Conservation (phyloP, 2,113 vertebrate species). For the Hypanus sabinus region DNA sequence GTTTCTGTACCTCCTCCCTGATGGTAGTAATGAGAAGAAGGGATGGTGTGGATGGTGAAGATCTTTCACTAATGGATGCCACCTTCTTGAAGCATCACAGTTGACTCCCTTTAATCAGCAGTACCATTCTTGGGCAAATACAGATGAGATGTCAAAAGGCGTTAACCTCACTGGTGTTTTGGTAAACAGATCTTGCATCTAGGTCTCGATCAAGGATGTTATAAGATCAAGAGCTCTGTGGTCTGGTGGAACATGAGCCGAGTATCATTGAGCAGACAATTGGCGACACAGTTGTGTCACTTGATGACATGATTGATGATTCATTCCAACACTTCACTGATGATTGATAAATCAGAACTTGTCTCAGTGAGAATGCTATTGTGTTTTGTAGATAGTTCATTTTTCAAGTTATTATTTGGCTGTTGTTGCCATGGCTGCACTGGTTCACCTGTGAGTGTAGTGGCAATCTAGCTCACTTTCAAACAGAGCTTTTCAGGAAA, state of each 20-base stretch:
- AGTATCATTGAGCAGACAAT: not conserved
- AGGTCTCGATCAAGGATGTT: too few relatives aligned
- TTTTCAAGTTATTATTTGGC: not conserved
- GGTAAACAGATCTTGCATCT: not conserved
- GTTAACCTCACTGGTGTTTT: not conserved
- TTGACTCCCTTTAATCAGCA: not conserved
- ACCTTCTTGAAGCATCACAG: too few relatives aligned
- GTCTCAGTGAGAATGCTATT: not conserved
- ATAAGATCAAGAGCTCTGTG: not conserved
- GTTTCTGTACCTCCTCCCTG: too few relatives aligned
- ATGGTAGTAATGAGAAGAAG: too few relatives aligned
- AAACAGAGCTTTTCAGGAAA: not conserved
- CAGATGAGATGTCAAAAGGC: not conserved
- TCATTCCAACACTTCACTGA: not conserved
- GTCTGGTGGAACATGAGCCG: not conserved
- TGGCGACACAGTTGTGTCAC: not conserved
- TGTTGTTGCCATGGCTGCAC: not conserved
- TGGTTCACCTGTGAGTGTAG: not conserved
- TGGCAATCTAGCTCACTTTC: not conserved
- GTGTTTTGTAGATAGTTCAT: not conserved
- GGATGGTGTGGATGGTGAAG: too few relatives aligned
- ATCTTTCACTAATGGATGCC: too few relatives aligned
- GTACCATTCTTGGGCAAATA: not conserved
- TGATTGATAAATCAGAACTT: not conserved
- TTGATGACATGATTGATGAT: not conserved